These are phyloP conservation scores for Aurelia sp. DNA, from an alignment of 30 jellyfish, hydroid and myxozoan genomes.

Conservation along the genomic window DNA sequence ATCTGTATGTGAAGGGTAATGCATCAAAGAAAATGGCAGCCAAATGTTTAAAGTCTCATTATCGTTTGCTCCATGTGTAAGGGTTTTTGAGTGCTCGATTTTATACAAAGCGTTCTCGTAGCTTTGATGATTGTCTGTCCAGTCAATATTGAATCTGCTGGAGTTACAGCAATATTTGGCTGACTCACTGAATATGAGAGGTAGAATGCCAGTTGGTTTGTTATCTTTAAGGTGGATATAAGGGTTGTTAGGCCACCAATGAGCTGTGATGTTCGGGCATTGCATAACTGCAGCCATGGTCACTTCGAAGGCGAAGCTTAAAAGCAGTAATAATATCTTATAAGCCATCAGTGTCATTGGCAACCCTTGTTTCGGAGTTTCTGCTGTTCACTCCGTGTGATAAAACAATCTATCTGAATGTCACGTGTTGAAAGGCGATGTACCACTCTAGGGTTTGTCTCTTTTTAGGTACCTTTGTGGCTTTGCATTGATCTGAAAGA, in stretches of 20 bases:
- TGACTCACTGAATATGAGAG: conserved; percentile 13
- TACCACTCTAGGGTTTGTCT: too few relatives aligned
- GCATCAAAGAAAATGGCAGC: conserved; percentile 51
- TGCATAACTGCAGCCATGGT: neutral
- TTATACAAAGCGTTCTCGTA: conserved; percentile 15
- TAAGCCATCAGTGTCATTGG: too few relatives aligned
- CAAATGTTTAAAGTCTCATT: conserved; percentile 14
- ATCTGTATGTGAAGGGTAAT: conserved; percentile 1
- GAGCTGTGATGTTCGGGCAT: conserved; percentile 35
- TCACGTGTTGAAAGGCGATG: too few relatives aligned
- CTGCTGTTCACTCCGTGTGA: too few relatives aligned
- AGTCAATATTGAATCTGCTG: neutral
- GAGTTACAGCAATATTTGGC: conserved; percentile 33
- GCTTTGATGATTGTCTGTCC: conserved; percentile 2
- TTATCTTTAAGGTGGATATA: neutral
- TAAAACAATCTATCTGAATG: too few relatives aligned
- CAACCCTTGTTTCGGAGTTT: too few relatives aligned
- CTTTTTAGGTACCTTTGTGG: too few relatives aligned
- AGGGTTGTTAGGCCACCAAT: conserved; percentile 52
- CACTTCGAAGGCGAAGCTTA: too few relatives aligned
- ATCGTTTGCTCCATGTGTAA: neutral
- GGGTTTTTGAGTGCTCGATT: neutral
- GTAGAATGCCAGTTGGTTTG: conserved; percentile 32
- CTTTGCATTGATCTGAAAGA: too few relatives aligned
- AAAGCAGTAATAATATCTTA: too few relatives aligned